Base-by-base conservation (phyloP, 2,888 invertebrate species). In the Opisthograptis luteolata region DNA sequence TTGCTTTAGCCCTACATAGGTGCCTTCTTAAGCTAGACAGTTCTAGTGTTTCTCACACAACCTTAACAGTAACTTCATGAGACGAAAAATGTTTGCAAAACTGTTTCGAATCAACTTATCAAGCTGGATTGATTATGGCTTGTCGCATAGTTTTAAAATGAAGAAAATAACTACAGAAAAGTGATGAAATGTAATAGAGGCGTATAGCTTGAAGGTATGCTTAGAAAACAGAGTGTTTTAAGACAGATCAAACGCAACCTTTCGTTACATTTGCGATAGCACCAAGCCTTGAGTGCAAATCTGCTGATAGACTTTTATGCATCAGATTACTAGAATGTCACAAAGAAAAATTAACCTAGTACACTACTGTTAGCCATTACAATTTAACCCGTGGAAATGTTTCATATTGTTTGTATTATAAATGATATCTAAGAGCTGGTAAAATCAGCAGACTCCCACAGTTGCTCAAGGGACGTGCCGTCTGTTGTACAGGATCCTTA, bases 41-140 rank as follows among this genome's bases (percentile, higher is more conserved):
- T 44, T 34, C 44, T 24, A 84, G 85, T 43, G 31, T 84, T 87
- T 85, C 84, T 86, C 85, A 86, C 82, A 87, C 85, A 88, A 87
- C 86, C 84, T 88, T 86, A 81, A 84, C 79, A 83, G 84, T 85
- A 83, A 84, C 83, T 85, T 86, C 76, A 87, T 87, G 85, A 88
- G 87, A 85, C 89, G 88, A 89, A 90, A 89, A 89, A 87, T 90
- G 90, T 90, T 90, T 90, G 90, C 90, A 90, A 87, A 89, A 89
- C 88, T 88, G 89, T 90, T 37, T 34, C 10, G 27, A 48, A 41
- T 54, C 12, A 32, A 17, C 28, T 14, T 41, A 24, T 48, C 37
- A 84, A 82, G 85, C 85, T 84, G 81, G 79, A 79, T 76, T 79
- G 77, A 4, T 36, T 30, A 36, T 13, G 25, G 34, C 34, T 46